A percentile compares a stretch with the other conserved stretches of the same genome.
These are phyloP conservation scores for Gouania willdenowi DNA, from an alignment of 2,797 vertebrate genomes.

Conservation along the genomic window DNA sequence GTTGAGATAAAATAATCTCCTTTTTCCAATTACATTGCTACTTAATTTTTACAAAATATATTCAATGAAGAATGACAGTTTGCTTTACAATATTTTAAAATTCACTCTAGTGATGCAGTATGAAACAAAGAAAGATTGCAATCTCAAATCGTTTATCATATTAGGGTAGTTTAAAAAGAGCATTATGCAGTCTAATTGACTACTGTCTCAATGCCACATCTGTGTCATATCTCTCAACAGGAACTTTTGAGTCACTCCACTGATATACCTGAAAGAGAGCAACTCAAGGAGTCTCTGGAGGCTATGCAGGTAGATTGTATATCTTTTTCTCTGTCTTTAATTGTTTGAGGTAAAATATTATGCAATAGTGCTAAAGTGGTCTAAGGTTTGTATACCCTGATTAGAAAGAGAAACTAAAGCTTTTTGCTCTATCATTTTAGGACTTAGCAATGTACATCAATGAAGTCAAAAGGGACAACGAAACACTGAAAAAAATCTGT, in stretches of 20 bases:
- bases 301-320: constrained; percentile 89
- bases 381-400: not conserved
- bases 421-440: constrained; percentile 55
- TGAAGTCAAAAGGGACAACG: constrained; percentile 96
- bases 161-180: no score
- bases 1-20: no score
- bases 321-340: not conserved
- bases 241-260: constrained; percentile 90
- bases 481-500: constrained; percentile 96
- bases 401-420: constrained; percentile 17
- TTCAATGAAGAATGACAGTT: no score
- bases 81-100: no score
- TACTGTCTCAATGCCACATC: not conserved
- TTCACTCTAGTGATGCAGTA: no score
- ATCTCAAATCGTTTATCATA: no score
- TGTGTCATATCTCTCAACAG: constrained; percentile 57
- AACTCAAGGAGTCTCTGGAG: constrained; percentile 92
- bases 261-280: constrained; percentile 87
- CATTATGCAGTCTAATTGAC: no score
- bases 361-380: not conserved
- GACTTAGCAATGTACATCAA: constrained; percentile 99
- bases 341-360: not conserved
- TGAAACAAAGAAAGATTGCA: no score
- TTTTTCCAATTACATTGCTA: no score
- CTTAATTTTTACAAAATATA: no score